Percentiles rank a stretch among this genome's conserved stretches.
Evolutionary conservation across 2,113 vertebrate genomes (phyloP).

Genomic region (Aramus guarauna): DNA sequence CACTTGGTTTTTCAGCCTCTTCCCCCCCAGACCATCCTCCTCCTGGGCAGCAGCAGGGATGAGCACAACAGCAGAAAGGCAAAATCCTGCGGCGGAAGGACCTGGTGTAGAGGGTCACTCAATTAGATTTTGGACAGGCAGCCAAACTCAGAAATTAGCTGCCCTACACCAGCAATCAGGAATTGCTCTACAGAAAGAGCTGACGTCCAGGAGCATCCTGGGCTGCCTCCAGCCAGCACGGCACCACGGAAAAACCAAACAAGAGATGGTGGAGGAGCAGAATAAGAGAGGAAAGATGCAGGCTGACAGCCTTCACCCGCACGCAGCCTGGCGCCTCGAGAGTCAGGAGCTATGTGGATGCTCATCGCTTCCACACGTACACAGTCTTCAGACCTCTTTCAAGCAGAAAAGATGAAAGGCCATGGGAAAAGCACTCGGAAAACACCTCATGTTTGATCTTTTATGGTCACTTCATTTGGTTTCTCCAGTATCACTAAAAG

Average conservation of each 20-base stretch:
- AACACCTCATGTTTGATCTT: not conserved
- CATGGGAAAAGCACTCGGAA: not conserved
- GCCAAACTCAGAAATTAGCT: not conserved
- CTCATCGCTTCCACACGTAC: not conserved
- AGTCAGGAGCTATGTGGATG: rapidly evolving
- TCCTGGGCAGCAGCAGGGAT: not conserved
- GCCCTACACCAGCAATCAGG: too few relatives aligned
- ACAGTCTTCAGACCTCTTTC: not conserved
- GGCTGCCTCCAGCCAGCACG: too few relatives aligned
- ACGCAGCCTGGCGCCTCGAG: not conserved
- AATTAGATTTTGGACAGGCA: not conserved
- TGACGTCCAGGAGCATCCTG: not conserved
- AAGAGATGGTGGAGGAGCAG: not conserved
- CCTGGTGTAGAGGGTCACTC: too few relatives aligned
- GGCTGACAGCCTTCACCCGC: too few relatives aligned
- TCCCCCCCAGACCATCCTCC: not conserved
- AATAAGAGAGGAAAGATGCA: rapidly evolving
- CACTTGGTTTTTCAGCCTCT: not conserved
- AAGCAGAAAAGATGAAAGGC: not conserved
- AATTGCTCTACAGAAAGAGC: not conserved
- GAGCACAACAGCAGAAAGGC: too few relatives aligned
- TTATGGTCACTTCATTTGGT: not conserved
- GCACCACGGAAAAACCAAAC: not conserved
- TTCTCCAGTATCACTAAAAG: not conserved
- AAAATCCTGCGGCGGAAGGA: not conserved